phyloP scores from a whole-genome alignment of 2,888 invertebrate species.

The Hirtodrosophila duncani region DNA sequence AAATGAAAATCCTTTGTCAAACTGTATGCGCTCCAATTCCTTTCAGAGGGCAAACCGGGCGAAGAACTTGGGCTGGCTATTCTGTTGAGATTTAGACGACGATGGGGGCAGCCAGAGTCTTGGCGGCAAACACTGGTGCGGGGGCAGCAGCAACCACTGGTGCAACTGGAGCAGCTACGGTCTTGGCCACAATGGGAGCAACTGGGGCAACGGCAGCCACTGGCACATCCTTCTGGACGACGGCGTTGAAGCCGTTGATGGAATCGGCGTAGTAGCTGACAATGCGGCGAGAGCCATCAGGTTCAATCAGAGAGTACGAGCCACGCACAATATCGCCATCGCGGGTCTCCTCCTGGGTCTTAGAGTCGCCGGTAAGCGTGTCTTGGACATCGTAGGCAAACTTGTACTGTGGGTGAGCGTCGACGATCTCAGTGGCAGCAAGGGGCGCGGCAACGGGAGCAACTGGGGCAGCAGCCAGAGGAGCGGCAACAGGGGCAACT shows the following conservation, averaged over 20 bases:
- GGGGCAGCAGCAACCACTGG: conserved; percentile 13
- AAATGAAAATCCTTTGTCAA: conserved; percentile 76
- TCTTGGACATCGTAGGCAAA: conserved; percentile 77
- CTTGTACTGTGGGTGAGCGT: conserved; percentile 75
- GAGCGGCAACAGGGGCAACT: conserved; percentile 47
- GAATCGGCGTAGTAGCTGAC: conserved; percentile 76
- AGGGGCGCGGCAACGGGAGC: conserved; percentile 76
- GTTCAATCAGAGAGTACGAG: conserved; percentile 76
- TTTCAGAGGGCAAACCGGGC: conserved; percentile 25
- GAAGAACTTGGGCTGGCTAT: conserved; percentile 5
- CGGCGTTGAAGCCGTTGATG: conserved; percentile 76
- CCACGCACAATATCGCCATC: conserved; percentile 77
- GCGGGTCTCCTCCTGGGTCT: conserved; percentile 76
- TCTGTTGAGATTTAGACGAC: conserved; percentile 52
- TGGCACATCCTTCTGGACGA: conserved; percentile 71
- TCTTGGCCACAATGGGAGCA: conserved; percentile 64
- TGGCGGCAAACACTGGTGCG: conserved; percentile 72
- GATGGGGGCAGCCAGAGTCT: conserved; percentile 69
- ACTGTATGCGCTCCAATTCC: conserved; percentile 43
- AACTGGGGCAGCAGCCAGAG: conserved; percentile 45
- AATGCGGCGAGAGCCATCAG: conserved; percentile 76
- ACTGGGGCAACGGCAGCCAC: conserved; percentile 54
- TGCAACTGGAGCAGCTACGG: conserved; percentile 38
- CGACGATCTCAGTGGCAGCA: conserved; percentile 74
- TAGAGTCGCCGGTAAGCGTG: conserved; percentile 75